Evolutionary conservation across 1,140 invertebrate genomes (phyloP).

Genomic region (Platorchestia sp.): DNA sequence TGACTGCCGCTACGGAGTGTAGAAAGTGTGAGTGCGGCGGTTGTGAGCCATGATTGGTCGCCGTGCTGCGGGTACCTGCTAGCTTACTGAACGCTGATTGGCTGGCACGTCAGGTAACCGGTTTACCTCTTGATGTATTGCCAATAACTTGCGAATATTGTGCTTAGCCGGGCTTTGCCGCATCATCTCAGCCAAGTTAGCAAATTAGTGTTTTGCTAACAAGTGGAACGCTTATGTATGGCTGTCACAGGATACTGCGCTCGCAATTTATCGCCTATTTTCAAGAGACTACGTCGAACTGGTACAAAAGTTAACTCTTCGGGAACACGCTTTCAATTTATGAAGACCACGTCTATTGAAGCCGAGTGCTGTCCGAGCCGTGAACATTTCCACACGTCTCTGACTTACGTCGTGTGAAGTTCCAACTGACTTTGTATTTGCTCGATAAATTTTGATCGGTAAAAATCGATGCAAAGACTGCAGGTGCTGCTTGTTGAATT

Average conservation of each 20-base stretch:
- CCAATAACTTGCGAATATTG: constrained; percentile 46
- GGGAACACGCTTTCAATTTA: constrained; percentile 34
- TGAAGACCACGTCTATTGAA: constrained; percentile 11
- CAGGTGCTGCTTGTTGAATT: not conserved
- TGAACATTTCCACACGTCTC: constrained; percentile 7
- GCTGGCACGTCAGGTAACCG: constrained; percentile 34
- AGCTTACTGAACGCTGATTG: constrained; percentile 16
- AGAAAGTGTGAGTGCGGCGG: constrained; percentile 45
- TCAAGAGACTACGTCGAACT: not conserved
- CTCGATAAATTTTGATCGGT: not conserved
- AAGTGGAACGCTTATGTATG: constrained; percentile 53
- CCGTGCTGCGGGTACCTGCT: not conserved
- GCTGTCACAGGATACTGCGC: constrained; percentile 30
- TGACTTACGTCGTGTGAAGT: constrained; percentile 23
- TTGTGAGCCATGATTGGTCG: constrained; percentile 10
- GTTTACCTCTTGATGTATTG: constrained; percentile 49
- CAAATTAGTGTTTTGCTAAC: constrained; percentile 55
- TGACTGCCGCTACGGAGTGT: constrained; percentile 41
- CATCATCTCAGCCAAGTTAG: constrained; percentile 49
- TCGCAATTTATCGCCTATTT: constrained; percentile 13
- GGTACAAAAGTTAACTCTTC: not conserved
- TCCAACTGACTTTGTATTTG: not conserved
- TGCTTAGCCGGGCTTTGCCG: constrained; percentile 28
- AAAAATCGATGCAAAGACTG: not conserved
- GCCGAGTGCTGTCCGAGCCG: not conserved